Evolutionary conservation across 2,888 invertebrate species (phyloP).

Genomic region (Stenodera caucasica): DNA sequence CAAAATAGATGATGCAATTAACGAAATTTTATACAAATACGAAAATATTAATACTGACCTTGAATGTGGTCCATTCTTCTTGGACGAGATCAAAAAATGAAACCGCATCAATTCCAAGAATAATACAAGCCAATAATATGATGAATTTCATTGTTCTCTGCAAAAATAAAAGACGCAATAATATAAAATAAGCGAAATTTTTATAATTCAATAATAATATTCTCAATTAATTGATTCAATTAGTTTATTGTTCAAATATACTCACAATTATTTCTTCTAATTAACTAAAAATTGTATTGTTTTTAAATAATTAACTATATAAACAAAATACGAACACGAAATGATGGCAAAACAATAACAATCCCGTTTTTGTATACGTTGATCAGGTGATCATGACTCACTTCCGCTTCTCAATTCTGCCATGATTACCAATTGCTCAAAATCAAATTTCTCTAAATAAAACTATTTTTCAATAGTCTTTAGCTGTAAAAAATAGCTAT

Average conservation of each 20-base stretch:
- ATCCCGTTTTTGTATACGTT: not conserved
- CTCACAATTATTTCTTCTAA: too few species aligned
- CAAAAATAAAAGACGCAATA: constrained; percentile 20
- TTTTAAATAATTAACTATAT: too few species aligned
- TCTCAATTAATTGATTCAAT: too few species aligned
- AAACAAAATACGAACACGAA: not conserved
- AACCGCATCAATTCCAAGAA: constrained; percentile 63
- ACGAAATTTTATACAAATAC: not conserved
- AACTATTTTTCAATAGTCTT: too few species aligned
- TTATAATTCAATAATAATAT: too few species aligned
- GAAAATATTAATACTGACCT: constrained; percentile 44
- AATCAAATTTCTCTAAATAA: not conserved
- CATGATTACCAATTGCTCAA: not conserved
- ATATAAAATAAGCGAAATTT: not conserved
- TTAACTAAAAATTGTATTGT: too few species aligned
- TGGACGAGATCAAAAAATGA: constrained; percentile 71
- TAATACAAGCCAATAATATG: constrained; percentile 57
- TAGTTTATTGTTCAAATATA: too few species aligned
- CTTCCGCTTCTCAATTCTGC: not conserved
- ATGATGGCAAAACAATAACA: not conserved
- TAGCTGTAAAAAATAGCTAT: too few species aligned
- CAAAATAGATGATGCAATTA: not conserved
- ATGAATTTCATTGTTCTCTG: constrained; percentile 52
- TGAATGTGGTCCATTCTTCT: constrained; percentile 55
- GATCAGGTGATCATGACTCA: not conserved